Base-by-base conservation (phyloP, 92 coral and sea anemone species). In the Actinostola sp. region DNA sequence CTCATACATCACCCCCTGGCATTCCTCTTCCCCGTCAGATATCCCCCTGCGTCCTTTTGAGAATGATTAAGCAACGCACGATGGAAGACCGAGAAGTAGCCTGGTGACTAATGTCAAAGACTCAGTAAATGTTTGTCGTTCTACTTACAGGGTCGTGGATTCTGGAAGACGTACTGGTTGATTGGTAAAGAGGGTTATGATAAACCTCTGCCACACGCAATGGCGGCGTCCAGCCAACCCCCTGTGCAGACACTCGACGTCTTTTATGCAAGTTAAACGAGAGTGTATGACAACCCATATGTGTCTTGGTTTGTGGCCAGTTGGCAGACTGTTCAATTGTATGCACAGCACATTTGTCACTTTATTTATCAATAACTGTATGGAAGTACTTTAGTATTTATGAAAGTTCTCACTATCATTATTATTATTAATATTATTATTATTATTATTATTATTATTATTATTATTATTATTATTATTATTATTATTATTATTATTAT, bases 131-230 rank as follows among this genome's bases (percentile, higher is more conserved):
- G 29, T 61, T 61, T 29, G 10, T 66, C 30, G 16, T 8, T 20
- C 21, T 12, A 5, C 15, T 14, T 56, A 11, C 27, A 89, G 93
- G 95, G 95, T 7, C 89, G 89, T 77, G 95, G 95, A 26, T 89
- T 85, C 67, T 85, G 88, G 91, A 89, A 82, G 71, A 89, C 95
- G 0, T 86, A 81, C 78, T 85, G 95, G 91, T 34, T 89, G 80
- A 85, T 85, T 20, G 95, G 95, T 34, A 85, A 89, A 67, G 95
- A 89, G 19, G 95, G 91, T 21, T 89, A 76, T 64, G 68, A 78
- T 56, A 89, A 85, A 57, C 86, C 95, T 29, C 95, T 89, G 29
- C 95, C 95, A 72, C 88, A 89, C 44, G 95, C 91, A 45, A 89
- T 85, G 90, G 84, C 88, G 6, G 91, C 91, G 8, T 75, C 87